phyloP scores from a whole-genome alignment of 2,113 vertebrate species.

The Ramphastos sulfuratus region DNA sequence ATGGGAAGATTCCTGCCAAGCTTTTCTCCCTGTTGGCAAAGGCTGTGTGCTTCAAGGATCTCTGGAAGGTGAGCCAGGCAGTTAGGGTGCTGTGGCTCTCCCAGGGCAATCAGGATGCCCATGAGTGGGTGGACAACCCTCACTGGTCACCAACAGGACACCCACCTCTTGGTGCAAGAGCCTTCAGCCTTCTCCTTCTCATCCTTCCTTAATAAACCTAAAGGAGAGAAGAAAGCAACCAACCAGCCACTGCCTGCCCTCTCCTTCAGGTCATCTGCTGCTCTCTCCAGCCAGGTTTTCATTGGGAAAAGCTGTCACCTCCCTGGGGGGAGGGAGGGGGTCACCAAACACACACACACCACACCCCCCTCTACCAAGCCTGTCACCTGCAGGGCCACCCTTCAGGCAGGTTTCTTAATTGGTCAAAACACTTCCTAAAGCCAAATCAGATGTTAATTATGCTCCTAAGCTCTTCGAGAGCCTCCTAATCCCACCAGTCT shows the following conservation, averaged over 20 bases:
- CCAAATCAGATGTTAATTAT: neutral
- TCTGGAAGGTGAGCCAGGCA: neutral
- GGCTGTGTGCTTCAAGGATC: neutral
- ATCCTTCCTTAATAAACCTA: neutral
- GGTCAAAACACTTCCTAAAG: neutral
- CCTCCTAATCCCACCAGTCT: conserved; percentile 1
- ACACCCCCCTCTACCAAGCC: neutral
- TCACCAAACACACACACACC: neutral
- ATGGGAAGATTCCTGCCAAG: neutral
- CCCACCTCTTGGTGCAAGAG: neutral
- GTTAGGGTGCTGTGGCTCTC: neutral
- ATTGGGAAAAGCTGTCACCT: neutral
- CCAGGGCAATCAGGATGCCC: neutral
- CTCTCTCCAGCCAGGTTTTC: neutral
- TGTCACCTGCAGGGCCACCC: neutral
- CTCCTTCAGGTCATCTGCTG: neutral
- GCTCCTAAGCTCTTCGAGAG: neutral
- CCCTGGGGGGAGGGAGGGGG: too few relatives aligned
- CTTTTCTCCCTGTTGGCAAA: neutral
- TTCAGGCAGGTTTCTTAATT: conserved; percentile 10
- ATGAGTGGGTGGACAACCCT: neutral
- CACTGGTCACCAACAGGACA: accelerated
- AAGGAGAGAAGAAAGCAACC: neutral
- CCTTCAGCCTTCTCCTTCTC: neutral
- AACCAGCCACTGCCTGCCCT: neutral